phyloP scores from a whole-genome alignment of 2,113 vertebrate species.

The Pelodiscus sinensis region DNA sequence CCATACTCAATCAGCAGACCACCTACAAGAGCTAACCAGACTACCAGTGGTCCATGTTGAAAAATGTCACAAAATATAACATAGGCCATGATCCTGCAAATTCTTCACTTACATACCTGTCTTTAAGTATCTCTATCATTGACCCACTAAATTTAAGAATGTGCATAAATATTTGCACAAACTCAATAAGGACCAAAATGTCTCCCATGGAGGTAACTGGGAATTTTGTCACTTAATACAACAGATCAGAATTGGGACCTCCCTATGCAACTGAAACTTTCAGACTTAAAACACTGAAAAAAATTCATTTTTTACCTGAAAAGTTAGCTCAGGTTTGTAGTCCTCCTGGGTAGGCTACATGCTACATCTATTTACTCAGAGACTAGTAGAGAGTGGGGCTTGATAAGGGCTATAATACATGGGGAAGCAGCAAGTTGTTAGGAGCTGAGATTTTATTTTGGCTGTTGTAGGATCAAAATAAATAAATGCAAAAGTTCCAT shows the following conservation, averaged over 20 bases:
- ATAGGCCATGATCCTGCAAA: constrained; percentile 8
- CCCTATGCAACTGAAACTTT: not conserved
- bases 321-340: not conserved
- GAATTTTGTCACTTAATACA: constrained; percentile 31
- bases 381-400: not conserved
- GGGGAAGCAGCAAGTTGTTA: not conserved
- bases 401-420: not conserved
- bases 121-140: constrained; percentile 32
- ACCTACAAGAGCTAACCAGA: constrained; percentile 15
- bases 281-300: not conserved
- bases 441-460: not conserved
- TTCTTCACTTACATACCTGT: not conserved
- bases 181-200: constrained; percentile 53
- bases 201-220: constrained; percentile 29
- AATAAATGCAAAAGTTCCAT: not conserved
- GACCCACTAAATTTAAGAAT: constrained; percentile 23
- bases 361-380: not conserved
- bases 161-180: constrained; percentile 47
- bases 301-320: not conserved
- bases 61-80: constrained; percentile 6
- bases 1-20: not conserved
- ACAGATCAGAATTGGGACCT: not conserved
- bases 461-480: not conserved
- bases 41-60: not conserved
- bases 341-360: not conserved